A percentile compares a stretch with the other conserved stretches of the same genome.
phyloP scores from a whole-genome alignment of 2,113 vertebrate species.

The Nycticryphes semicollaris region DNA sequence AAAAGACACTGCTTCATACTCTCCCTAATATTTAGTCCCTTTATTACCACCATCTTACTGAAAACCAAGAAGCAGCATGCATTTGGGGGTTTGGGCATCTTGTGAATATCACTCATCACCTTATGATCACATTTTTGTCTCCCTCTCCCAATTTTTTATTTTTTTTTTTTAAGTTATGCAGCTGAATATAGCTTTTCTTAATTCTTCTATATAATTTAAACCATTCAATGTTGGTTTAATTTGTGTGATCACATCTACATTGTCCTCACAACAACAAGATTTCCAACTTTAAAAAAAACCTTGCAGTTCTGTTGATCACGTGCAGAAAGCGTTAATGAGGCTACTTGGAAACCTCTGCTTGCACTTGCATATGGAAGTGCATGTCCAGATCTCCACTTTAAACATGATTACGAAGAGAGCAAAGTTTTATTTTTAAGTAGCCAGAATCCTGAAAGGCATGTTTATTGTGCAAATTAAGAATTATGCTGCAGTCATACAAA shows the following conservation, averaged over 20 bases:
- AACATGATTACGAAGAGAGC: neutral
- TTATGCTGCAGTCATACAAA: neutral
- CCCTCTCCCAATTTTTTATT: rapidly evolving
- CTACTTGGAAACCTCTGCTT: neutral
- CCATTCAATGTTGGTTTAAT: neutral
- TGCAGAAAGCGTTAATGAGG: neutral
- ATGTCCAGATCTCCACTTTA: neutral
- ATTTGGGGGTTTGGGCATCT: neutral
- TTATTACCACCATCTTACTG: neutral
- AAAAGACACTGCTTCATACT: neutral
- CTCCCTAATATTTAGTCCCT: neutral
- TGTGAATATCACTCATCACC: neutral
- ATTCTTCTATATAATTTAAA: neutral
- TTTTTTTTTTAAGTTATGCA: neutral
- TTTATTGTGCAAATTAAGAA: neutral
- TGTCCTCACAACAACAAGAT: neutral
- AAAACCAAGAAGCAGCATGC: neutral
- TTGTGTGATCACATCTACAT: neutral
- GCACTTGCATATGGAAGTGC: neutral
- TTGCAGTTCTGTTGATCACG: neutral
- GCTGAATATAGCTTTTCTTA: neutral
- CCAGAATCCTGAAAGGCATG: neutral
- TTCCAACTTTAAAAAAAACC: neutral
- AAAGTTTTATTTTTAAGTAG: neutral
- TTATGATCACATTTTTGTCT: neutral